Conservation (phyloP, 1,140 invertebrate genomes). For the Chrysomallon squamiferum region DNA sequence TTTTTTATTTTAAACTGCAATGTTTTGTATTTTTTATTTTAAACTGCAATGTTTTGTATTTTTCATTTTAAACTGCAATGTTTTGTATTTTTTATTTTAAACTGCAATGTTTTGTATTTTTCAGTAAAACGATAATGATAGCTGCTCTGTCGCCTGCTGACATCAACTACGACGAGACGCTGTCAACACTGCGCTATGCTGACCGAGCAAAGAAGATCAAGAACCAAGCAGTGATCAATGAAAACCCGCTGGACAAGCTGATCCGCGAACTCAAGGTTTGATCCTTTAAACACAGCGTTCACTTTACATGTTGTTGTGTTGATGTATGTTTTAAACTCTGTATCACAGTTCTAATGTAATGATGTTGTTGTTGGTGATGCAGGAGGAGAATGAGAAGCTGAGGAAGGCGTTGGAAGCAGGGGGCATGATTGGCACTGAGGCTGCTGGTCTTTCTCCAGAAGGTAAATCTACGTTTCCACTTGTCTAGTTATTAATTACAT, state of each 20-base stretch:
- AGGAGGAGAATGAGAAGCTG: conserved; percentile 70
- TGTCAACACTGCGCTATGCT: conserved; percentile 71
- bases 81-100: no score
- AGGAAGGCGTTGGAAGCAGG: conserved; percentile 60
- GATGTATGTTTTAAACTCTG: no score
- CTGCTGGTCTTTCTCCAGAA: conserved; percentile 47
- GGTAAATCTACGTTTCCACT: conserved; percentile 24
- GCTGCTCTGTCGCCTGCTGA: conserved; percentile 73
- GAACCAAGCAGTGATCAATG: conserved; percentile 69
- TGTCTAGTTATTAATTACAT: not conserved
- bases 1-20: no score
- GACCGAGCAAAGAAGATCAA: conserved; percentile 72
- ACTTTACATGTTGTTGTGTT: no score
- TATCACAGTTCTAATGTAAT: no score
- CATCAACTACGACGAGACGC: conserved; percentile 73
- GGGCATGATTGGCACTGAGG: conserved; percentile 34
- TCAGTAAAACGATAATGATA: conserved; percentile 68
- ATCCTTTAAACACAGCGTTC: no score
- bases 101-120: conserved; percentile 20
- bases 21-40: no score
- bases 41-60: no score
- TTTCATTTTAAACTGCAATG: no score
- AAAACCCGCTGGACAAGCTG: conserved; percentile 63
- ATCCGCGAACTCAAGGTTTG: conserved; percentile 61
- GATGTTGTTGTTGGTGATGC: conserved; percentile 14